Base-by-base conservation (phyloP, 1,140 invertebrate species). In the Drosophila sulfurigaster region DNA sequence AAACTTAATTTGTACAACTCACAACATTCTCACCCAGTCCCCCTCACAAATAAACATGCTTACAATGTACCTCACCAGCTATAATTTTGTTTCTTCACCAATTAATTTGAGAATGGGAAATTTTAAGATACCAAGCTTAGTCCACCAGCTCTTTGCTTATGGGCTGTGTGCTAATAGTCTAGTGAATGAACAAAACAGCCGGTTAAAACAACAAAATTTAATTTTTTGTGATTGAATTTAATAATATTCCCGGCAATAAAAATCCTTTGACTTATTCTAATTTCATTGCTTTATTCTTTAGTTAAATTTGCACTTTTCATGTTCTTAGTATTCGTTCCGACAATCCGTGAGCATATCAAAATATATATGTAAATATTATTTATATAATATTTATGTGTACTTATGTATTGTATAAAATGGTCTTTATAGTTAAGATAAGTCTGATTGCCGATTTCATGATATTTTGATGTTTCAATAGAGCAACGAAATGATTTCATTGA, bases 341-440 rank as follows among this genome's bases (percentile, higher is more conserved):
- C 71, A 65, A 77, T 63, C 35, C 38, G 54, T 82, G 82, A 79
- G 69, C 66, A 89, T 88, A 82, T 87, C 54, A 88, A 87, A 78
- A 78, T 78, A 88, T 88, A 57, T 57, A 38, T 32, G 20, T 25
- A 25, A 0, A 25, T 25, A 25, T 25, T 58, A 72, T 66, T 30
- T 62, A 71, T 75, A n/a, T n/a, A n/a, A n/a, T n/a, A 59, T 16
- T 32, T 74, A 51, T 16, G 41, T 35, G 38, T 85, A 48, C 28
- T 49, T 70, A 48, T 54, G 20, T 72, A 56, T 58, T 35, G 32
- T 80, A 88, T 65, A 78, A 87, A 88, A 78, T 38, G 78, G 70
- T 83, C 70, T 75, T 75, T 76, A 68, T 67, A 76, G 54, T 76
- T 75, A 58, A 62, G 43, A 67, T 82, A 88, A 79, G 56, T 78